phyloP scores from a whole-genome alignment of 2,113 vertebrate species.

The Cranoglanis bouderius region DNA sequence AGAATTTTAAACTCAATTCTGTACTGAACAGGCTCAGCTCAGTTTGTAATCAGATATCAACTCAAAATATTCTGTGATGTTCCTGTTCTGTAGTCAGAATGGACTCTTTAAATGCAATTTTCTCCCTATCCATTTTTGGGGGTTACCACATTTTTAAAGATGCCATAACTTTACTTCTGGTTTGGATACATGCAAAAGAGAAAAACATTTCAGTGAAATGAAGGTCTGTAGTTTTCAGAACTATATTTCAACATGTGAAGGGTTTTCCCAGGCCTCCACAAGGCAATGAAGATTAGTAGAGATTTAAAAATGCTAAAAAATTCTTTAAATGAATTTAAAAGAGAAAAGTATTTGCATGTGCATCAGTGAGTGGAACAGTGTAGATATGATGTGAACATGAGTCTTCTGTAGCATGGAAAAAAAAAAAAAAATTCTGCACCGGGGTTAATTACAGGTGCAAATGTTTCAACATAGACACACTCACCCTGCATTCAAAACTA shows the following conservation, averaged over 20 bases:
- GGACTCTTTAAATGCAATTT: neutral
- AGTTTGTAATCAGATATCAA: neutral
- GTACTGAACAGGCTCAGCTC: no score
- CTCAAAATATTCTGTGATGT: neutral
- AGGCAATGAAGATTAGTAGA: neutral
- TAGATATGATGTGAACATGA: neutral
- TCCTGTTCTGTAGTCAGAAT: neutral
- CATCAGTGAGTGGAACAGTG: neutral
- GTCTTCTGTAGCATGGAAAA: neutral
- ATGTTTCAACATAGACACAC: neutral
- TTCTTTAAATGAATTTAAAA: neutral
- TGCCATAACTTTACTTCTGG: neutral
- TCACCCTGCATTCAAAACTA: neutral
- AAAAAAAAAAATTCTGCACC: neutral
- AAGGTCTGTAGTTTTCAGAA: no score
- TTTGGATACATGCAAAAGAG: neutral
- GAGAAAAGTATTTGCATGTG: neutral
- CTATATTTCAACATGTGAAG: neutral
- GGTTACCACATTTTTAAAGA: no score
- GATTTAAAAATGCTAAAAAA: neutral
- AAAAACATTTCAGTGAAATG: neutral
- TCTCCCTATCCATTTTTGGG: neutral
- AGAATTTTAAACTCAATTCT: no score
- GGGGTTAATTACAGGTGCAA: slow-evolving; percentile 1
- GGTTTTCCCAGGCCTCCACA: neutral